Evolutionary conservation across 2,797 vertebrate genomes (phyloP).

Genomic region (Argentina silus): DNA sequence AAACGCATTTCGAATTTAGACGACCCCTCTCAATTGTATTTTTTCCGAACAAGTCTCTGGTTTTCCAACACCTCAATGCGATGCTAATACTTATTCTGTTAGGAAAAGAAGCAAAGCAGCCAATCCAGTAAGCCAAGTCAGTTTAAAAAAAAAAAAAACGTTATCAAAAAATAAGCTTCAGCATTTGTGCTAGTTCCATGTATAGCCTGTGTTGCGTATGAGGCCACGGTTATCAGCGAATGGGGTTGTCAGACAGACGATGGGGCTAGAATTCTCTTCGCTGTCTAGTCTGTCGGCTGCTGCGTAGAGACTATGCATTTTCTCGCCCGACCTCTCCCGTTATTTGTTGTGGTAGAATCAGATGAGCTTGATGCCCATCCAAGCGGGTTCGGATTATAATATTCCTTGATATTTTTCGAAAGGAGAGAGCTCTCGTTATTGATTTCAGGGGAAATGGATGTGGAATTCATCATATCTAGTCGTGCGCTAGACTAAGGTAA

Average conservation of each 20-base stretch:
- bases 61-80: neutral
- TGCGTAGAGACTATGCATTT: slow-evolving; percentile 82
- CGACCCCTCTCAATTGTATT: neutral
- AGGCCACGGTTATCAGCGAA: slow-evolving; percentile 74
- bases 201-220: neutral
- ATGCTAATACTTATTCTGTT: neutral
- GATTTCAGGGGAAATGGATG: slow-evolving; percentile 86
- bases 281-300: slow-evolving; percentile 63
- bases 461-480: slow-evolving; percentile 89
- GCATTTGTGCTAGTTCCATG: neutral
- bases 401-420: slow-evolving; percentile 55
- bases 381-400: slow-evolving; percentile 73
- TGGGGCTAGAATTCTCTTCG: slow-evolving; percentile 80
- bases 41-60: neutral
- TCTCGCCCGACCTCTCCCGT: slow-evolving; percentile 76
- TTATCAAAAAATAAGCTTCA: neutral
- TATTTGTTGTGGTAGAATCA: neutral
- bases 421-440: slow-evolving; percentile 83
- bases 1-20: neutral
- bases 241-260: slow-evolving; percentile 84
- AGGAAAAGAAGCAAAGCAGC: neutral
- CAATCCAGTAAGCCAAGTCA: neutral
- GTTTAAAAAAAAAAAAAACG: neutral
- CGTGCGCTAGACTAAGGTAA: slow-evolving; percentile 85
- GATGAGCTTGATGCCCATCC: slow-evolving; percentile 55